A percentile compares a stretch with the other conserved stretches of the same genome.
phyloP scores from a whole-genome alignment of 1,140 invertebrate species.

The Riptortus pedestris region DNA sequence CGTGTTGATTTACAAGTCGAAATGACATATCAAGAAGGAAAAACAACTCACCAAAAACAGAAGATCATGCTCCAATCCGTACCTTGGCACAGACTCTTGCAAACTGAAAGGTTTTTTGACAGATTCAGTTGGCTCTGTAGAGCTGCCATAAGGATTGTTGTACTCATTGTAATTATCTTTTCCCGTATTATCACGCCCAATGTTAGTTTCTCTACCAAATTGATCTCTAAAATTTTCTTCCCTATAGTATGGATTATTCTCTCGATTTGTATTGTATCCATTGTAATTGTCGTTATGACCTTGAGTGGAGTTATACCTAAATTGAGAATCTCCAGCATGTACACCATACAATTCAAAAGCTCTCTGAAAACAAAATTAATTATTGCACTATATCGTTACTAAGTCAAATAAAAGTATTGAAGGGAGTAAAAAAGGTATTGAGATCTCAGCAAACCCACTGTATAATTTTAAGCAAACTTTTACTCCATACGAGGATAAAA shows the following conservation, averaged over 20 bases:
- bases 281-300: neutral
- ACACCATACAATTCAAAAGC: slow-evolving; percentile 41
- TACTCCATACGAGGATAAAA: no score
- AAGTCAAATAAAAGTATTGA: no score
- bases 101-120: slow-evolving; percentile 48
- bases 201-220: slow-evolving; percentile 1
- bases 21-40: no score
- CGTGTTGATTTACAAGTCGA: no score
- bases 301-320: neutral
- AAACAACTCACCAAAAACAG: slow-evolving; percentile 49
- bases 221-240: slow-evolving; percentile 17
- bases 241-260: neutral
- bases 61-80: slow-evolving; percentile 53
- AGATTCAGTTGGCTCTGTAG: slow-evolving; percentile 34
- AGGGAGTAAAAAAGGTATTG: no score
- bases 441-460: no score
- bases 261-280: neutral
- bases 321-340: neutral
- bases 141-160: neutral
- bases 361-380: slow-evolving; percentile 33
- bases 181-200: no score
- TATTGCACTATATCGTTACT: no score
- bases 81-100: slow-evolving; percentile 57
- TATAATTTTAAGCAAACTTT: no score
- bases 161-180: neutral